Percentiles rank a stretch among this genome's conserved stretches.
Conservation (phyloP, 2,888 invertebrate species). For the Epirrhoe tristata region DNA sequence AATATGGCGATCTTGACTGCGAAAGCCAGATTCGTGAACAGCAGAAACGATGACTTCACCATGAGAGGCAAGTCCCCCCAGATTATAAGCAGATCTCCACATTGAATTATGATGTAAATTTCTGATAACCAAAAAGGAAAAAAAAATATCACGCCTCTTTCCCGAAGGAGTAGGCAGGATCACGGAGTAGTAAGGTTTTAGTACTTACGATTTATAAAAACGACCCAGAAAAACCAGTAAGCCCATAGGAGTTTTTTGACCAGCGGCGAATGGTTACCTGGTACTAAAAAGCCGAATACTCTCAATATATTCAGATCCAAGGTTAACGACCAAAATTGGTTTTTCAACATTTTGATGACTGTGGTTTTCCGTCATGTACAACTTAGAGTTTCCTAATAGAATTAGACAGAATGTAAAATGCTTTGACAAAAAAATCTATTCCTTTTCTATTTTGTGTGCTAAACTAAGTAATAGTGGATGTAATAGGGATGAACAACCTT, state of each 20-base stretch:
- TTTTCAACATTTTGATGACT: background rate
- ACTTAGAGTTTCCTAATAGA: too few species aligned
- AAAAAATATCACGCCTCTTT: too few species aligned
- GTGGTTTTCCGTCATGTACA: background rate
- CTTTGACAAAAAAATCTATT: too few species aligned
- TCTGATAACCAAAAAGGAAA: too few species aligned
- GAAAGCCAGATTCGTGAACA: conserved; percentile 20
- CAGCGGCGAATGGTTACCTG: background rate
- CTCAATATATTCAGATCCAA: background rate
- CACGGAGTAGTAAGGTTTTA: background rate
- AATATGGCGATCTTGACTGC: conserved; percentile 16
- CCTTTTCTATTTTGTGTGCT: too few species aligned
- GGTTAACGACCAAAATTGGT: background rate
- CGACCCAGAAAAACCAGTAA: background rate
- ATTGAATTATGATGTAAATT: conserved; percentile 10
- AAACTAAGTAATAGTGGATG: too few species aligned
- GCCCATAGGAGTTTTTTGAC: background rate
- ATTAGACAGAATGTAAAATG: too few species aligned
- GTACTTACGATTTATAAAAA: background rate
- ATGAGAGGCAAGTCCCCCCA: conserved; percentile 28
- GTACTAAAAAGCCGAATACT: background rate
- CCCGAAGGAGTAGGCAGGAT: too few species aligned
- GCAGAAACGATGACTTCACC: conserved; percentile 15
- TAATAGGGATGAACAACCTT: too few species aligned
- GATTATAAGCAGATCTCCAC: conserved; percentile 16